Conservation (phyloP, 2,888 invertebrate species). For the Ophioninae sp. region DNA sequence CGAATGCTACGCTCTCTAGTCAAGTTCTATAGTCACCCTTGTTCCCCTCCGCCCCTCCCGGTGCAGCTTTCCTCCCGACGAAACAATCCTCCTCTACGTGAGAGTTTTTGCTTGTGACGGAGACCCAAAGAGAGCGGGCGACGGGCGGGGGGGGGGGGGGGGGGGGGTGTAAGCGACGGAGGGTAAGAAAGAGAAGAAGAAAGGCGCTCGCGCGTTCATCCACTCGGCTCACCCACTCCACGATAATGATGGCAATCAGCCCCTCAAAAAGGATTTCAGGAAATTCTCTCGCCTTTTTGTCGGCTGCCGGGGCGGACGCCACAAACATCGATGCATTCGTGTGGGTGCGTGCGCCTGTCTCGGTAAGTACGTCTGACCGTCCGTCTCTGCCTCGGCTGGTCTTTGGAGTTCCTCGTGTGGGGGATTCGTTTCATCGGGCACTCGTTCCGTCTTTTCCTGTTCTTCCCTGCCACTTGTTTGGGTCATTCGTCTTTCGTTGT, state of each 20-base stretch:
- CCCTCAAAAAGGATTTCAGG: slow-evolving; percentile 81
- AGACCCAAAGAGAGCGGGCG: slow-evolving; percentile 15
- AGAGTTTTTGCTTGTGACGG: slow-evolving; percentile 27
- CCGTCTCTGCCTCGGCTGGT: not conserved
- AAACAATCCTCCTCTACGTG: slow-evolving; percentile 13
- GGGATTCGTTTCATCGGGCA: not conserved
- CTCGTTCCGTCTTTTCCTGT: not conserved
- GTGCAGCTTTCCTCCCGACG: not conserved
- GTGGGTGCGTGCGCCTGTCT: slow-evolving; percentile 19
- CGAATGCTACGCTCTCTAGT: slow-evolving; percentile 33
- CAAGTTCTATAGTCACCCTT: slow-evolving; percentile 36
- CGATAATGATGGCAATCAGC: slow-evolving; percentile 81
- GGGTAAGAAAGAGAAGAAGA: slow-evolving; percentile 4
- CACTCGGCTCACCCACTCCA: slow-evolving; percentile 78
- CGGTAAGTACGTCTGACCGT: not conserved
- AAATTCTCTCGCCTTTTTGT: slow-evolving; percentile 81
- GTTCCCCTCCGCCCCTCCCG: not conserved
- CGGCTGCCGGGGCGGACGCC: slow-evolving; percentile 79
- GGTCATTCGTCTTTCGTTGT: not conserved
- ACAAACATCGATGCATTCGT: slow-evolving; percentile 76
- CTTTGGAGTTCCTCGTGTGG: not conserved
- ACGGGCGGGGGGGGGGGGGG: not conserved
- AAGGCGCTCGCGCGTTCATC: slow-evolving; percentile 64
- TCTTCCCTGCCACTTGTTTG: not conserved
- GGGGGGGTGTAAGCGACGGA: not conserved